phyloP scores from a whole-genome alignment of 2,888 invertebrate genomes.

The Tortricodes alternella region DNA sequence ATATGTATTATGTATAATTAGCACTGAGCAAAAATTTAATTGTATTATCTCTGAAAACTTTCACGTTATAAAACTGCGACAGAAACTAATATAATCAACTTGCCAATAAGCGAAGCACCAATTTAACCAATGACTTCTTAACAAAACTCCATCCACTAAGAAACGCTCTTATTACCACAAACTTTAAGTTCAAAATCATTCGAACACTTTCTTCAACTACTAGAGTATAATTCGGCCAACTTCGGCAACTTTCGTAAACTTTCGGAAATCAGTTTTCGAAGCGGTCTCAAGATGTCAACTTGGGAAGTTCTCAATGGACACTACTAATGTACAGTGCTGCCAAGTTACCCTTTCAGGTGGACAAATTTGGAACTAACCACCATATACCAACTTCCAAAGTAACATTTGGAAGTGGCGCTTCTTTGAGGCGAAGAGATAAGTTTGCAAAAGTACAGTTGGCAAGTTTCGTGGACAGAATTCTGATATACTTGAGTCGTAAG shows the following conservation, averaged over 20 bases:
- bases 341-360: slow-evolving; percentile 27
- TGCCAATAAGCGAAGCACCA: background rate
- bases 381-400: slow-evolving; percentile 22
- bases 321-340: slow-evolving; percentile 26
- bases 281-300: slow-evolving; percentile 33
- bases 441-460: slow-evolving; percentile 5
- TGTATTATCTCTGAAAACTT: too few relatives aligned
- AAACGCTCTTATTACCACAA: background rate
- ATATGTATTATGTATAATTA: too few relatives aligned
- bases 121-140: slow-evolving; percentile 3
- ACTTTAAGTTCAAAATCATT: slow-evolving; percentile 12
- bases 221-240: slow-evolving; percentile 19
- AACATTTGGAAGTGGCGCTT: slow-evolving; percentile 13
- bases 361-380: slow-evolving; percentile 21
- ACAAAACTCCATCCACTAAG: background rate
- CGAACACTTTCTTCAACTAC: background rate
- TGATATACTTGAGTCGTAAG: slow-evolving; percentile 18
- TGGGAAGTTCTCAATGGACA: slow-evolving; percentile 28
- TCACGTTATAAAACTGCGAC: background rate
- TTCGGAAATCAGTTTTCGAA: slow-evolving; percentile 32
- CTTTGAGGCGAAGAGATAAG: slow-evolving; percentile 2
- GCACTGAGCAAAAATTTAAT: too few relatives aligned
- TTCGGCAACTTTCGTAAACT: slow-evolving; percentile 27
- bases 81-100: background rate
- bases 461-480: slow-evolving; percentile 26